Percentiles rank a stretch among this genome's conserved stretches.
These are phyloP conservation scores for Trachymyrmex cornetzi DNA, from an alignment of 1,140 invertebrate species.

Conservation along the genomic window DNA sequence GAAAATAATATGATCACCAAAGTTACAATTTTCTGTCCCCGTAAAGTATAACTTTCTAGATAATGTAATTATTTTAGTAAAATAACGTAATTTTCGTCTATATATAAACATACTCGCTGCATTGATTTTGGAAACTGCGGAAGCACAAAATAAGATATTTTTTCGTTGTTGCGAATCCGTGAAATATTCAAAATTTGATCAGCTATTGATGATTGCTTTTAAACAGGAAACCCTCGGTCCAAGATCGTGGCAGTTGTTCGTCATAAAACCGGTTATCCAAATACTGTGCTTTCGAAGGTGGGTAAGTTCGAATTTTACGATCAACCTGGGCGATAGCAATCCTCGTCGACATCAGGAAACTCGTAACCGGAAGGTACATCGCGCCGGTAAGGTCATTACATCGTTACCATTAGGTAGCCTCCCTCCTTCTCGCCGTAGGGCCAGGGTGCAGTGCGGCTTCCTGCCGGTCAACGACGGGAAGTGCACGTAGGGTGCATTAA, in stretches of 20 bases:
- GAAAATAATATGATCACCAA: not conserved
- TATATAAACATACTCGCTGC: not conserved
- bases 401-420: constrained; percentile 74
- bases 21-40: not conserved
- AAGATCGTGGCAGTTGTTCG: not conserved
- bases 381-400: constrained; percentile 77
- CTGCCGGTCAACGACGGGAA: constrained; percentile 76
- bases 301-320: constrained; percentile 68
- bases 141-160: not conserved
- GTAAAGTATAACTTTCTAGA: not conserved
- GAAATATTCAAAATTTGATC: not conserved
- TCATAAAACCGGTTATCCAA: constrained; percentile 50
- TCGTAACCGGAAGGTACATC: constrained; percentile 69
- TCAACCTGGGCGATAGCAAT: constrained; percentile 37
- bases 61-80: not conserved
- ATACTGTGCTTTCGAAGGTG: not conserved
- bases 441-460: constrained; percentile 71
- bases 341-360: constrained; percentile 60
- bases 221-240: constrained; percentile 20
- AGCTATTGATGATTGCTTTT: constrained; percentile 2
- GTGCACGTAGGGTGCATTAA: constrained; percentile 79
- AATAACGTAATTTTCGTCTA: not conserved
- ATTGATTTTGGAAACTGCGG: not conserved
- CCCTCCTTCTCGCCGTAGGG: constrained; percentile 52
- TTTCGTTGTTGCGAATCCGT: not conserved